Evolutionary conservation across 2,888 invertebrate species (phyloP), one percentile per base, ranked within the genome.

Genomic region (Psylliodes chrysocephalus): DNA sequence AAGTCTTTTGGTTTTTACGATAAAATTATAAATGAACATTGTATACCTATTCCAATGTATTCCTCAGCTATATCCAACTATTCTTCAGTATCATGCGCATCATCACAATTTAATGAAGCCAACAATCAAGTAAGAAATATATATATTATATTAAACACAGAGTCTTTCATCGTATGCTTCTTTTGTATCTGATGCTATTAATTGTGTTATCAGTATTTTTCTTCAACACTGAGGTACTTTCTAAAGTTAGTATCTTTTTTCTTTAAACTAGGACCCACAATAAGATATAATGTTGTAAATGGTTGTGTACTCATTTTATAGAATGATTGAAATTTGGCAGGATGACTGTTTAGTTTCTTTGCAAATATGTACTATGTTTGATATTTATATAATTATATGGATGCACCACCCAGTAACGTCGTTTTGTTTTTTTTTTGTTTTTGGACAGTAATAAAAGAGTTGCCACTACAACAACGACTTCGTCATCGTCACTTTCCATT

Each of bases 1-100:
- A 66, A 38, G 55, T 44, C 40, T 63, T 55, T 52, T 66, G 18
- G 18, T 57, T 18, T 63, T 51, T 66, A 53, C 28, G 63, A 66
- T 30, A 55, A 65, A 19, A 65, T 66, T 63, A 19, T 46, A 53
- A 63, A 66, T 40, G 57, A 63, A 59, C 30, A 63, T n/a, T n/a
- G n/a, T n/a, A n/a, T n/a, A n/a, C n/a, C n/a, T n/a, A n/a, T n/a
- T n/a, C n/a, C n/a, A n/a, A n/a, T n/a, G 30, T 51, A 40, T 40
- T 49, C 51, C 38, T 28, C 51, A 18, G 40, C 42, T 51, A 28
- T 42, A 51, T 51, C 25, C 18, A 10, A 47, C 22, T 57, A 49
- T 57, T 38, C 49, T 57, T 57, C 40, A 28, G 40, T 51, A 51
- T 51, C 51, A 51, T 49, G 40, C 25, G 7, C 7, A 25, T 33